Evolutionary conservation across 2,797 vertebrate genomes (phyloP).

Genomic region (Sebastes steindachneri): DNA sequence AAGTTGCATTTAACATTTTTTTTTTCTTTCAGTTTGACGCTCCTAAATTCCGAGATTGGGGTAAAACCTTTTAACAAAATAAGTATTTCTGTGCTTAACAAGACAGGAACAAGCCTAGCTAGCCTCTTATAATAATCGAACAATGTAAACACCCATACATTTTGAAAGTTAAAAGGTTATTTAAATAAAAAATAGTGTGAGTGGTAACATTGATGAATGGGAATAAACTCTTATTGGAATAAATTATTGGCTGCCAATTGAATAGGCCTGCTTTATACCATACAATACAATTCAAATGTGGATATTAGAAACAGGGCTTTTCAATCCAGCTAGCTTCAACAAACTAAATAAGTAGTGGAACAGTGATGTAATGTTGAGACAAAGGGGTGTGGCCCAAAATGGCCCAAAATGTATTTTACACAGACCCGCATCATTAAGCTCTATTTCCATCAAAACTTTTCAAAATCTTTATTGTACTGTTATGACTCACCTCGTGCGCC

Average conservation of each 20-base stretch:
- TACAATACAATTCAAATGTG: not conserved
- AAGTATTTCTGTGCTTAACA: rapidly evolving
- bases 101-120: no score
- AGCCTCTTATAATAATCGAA: no score
- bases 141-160: no score
- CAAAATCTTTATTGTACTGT: not conserved
- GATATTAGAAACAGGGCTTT: not conserved
- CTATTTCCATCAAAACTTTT: not conserved
- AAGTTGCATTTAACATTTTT: no score
- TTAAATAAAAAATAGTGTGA: no score
- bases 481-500: conserved; percentile 88
- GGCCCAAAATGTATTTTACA: not conserved
- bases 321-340: not conserved
- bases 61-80: no score
- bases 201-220: no score
- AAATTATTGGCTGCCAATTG: no score
- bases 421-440: not conserved
- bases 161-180: rapidly evolving
- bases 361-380: not conserved
- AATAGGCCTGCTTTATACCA: not conserved
- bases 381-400: not conserved
- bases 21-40: no score
- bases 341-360: not conserved
- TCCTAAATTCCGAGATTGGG: no score
- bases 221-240: no score